phyloP scores from a whole-genome alignment of 2,113 vertebrate genomes.

The Nycticryphes semicollaris region DNA sequence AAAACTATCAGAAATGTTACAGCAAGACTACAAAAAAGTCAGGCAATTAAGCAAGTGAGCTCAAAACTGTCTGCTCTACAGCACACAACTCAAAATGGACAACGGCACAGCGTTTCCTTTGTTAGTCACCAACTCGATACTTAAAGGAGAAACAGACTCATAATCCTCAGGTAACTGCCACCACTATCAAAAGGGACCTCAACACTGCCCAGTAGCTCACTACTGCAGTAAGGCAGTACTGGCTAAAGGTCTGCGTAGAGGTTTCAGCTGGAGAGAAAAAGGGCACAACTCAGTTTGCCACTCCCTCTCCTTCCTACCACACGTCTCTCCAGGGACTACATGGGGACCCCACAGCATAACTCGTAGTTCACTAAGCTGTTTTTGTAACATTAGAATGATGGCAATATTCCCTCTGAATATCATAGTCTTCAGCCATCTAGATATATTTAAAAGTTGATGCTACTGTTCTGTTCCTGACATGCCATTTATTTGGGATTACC shows the following conservation, averaged over 20 bases:
- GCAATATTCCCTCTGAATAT: not conserved
- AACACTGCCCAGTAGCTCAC: not conserved
- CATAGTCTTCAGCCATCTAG: not conserved
- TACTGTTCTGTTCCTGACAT: not conserved
- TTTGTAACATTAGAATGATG: not conserved
- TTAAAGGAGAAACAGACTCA: not conserved
- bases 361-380: not conserved
- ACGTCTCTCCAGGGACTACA: not conserved
- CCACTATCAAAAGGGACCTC: not conserved
- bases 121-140: not conserved
- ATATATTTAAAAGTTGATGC: not conserved
- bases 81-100: not conserved
- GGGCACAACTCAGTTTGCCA: not conserved
- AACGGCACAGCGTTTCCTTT: not conserved
- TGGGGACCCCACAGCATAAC: accelerated
- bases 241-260: not conserved
- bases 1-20: not conserved
- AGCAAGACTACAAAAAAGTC: not conserved
- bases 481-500: not conserved
- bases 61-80: not conserved
- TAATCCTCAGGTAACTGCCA: not conserved
- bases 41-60: not conserved
- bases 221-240: not conserved
- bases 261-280: not conserved
- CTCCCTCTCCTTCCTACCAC: not conserved